Percentiles rank a stretch among this genome's conserved stretches.
These are phyloP conservation scores for Oscheius sp. DNA, from an alignment of 2,888 invertebrate genomes.

Conservation along the genomic window DNA sequence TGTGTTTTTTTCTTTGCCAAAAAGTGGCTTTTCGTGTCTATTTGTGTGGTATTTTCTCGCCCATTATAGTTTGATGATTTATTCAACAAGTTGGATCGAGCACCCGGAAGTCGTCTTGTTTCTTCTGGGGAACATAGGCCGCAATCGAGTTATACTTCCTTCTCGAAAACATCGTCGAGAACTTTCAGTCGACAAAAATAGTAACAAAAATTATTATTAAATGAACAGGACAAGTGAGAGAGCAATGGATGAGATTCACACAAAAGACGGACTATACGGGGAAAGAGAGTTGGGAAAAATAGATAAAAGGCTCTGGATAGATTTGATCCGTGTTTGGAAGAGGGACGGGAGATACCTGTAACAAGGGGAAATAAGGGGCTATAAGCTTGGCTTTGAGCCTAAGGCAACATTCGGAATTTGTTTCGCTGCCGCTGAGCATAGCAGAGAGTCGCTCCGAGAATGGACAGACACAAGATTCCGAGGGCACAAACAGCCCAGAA, in stretches of 20 bases:
- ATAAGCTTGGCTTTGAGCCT: not conserved
- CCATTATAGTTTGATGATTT: too few relatives aligned
- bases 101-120: too few relatives aligned
- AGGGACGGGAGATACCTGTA: constrained; percentile 11
- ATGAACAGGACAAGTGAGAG: not conserved
- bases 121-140: too few relatives aligned
- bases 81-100: too few relatives aligned
- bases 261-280: not conserved
- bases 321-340: not conserved
- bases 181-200: too few relatives aligned
- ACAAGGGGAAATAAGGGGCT: not conserved
- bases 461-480: constrained; percentile 50
- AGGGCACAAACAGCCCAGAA: constrained; percentile 57
- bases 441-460: constrained; percentile 52
- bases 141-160: too few relatives aligned
- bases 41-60: too few relatives aligned
- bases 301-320: constrained; percentile 13
- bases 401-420: constrained; percentile 49
- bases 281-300: not conserved
- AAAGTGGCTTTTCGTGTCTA: too few relatives aligned
- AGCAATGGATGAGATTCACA: not conserved
- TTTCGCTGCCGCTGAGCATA: constrained; percentile 50
- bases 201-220: too few relatives aligned
- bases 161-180: too few relatives aligned
- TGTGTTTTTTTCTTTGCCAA: too few relatives aligned